A percentile compares a stretch with the other conserved stretches of the same genome.
Evolutionary conservation across 2,113 vertebrate genomes (phyloP).

Genomic region (Laterallus jamaicensis): DNA sequence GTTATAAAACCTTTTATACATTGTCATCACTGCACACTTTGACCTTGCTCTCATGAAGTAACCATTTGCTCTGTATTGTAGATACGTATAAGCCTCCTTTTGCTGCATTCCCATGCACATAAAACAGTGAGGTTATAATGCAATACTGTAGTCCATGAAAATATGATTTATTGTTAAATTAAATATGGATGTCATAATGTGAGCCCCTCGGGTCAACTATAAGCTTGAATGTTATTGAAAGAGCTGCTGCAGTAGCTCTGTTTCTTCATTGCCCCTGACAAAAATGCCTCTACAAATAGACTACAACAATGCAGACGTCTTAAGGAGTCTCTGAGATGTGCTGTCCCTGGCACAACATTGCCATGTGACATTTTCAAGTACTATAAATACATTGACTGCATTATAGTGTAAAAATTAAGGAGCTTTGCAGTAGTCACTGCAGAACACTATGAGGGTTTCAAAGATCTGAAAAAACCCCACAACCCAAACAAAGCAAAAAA

Average conservation of each 20-base stretch:
- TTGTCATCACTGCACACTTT: not conserved
- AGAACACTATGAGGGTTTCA: not conserved
- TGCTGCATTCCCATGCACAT: slow-evolving; percentile 39
- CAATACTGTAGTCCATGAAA: slow-evolving; percentile 33
- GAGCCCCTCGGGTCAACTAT: slow-evolving; percentile 22
- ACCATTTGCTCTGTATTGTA: not conserved
- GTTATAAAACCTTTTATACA: not conserved
- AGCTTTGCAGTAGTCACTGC: slow-evolving; percentile 53
- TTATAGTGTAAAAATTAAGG: slow-evolving; percentile 56
- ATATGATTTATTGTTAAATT: slow-evolving; percentile 68
- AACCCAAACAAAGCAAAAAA: not conserved
- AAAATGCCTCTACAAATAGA: slow-evolving; percentile 50
- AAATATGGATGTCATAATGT: slow-evolving; percentile 50
- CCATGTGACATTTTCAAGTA: slow-evolving; percentile 49
- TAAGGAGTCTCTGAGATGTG: slow-evolving; percentile 49
- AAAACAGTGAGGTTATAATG: slow-evolving; percentile 14
- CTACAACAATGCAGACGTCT: slow-evolving; percentile 44
- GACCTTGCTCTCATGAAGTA: slow-evolving; percentile 23
- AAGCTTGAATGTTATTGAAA: slow-evolving; percentile 7
- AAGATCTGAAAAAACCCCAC: not conserved
- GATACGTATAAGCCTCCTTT: not conserved
- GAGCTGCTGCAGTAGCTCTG: slow-evolving; percentile 13
- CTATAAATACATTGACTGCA: slow-evolving; percentile 63
- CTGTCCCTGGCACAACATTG: slow-evolving; percentile 43
- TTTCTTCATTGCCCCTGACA: slow-evolving; percentile 32